These are phyloP conservation scores for Tragelaphus buxtoni DNA, from an alignment of 2,113 vertebrate species.

Conservation along the genomic window DNA sequence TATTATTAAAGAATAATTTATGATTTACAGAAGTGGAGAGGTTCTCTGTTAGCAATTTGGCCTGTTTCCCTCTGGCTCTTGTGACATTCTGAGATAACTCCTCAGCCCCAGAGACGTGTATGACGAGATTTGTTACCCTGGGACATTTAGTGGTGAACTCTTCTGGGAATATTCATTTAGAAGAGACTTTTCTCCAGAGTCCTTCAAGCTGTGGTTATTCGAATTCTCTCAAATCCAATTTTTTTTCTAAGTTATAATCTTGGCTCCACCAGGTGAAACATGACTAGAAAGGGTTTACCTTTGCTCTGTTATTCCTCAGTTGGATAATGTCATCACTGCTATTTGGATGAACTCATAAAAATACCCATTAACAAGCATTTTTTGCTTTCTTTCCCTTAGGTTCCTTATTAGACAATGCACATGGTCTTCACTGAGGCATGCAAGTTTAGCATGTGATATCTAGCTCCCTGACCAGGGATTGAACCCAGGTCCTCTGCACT, in stretches of 20 bases:
- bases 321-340: not conserved
- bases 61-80: slow-evolving; percentile 15
- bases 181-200: not conserved
- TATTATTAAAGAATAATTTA: not conserved
- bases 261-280: not conserved
- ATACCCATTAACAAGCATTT: not conserved
- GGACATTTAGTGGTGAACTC: slow-evolving; percentile 27
- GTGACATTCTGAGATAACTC: slow-evolving; percentile 29
- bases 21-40: not conserved
- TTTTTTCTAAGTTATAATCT: not conserved
- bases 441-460: not conserved
- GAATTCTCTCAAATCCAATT: not conserved
- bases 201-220: not conserved
- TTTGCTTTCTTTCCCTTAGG: not conserved
- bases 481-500: not conserved
- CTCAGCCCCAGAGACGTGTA: not conserved
- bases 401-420: not conserved
- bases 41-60: slow-evolving; percentile 24
- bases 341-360: not conserved
- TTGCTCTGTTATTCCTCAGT: not conserved
- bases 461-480: not conserved
- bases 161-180: slow-evolving; percentile 42
- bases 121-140: slow-evolving; percentile 48
- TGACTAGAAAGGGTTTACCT: too few species aligned
- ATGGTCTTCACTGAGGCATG: not conserved